Evolutionary conservation across 1,140 invertebrate species (phyloP).

Genomic region (Coelopa frigida): DNA sequence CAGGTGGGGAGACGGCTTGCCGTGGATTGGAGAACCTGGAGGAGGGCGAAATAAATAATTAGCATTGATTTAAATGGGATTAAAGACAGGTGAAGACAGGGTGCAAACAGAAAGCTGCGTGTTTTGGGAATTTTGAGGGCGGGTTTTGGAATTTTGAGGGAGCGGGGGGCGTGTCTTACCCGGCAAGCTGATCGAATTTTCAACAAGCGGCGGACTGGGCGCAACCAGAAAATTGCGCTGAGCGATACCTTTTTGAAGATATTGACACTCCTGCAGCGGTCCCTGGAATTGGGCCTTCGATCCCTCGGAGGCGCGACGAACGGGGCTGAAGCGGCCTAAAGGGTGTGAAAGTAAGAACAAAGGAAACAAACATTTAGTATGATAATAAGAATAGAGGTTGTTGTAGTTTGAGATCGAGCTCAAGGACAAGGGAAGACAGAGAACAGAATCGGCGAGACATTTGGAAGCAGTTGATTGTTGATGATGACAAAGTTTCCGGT

Average conservation of each 20-base stretch:
- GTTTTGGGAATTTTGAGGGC: too few species aligned
- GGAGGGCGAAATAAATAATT: slow-evolving; percentile 1
- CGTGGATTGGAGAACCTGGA: slow-evolving; percentile 61
- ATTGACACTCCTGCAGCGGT: slow-evolving; percentile 65
- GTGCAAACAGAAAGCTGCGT: background rate
- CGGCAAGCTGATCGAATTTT: slow-evolving; percentile 45
- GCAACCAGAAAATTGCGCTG: slow-evolving; percentile 47
- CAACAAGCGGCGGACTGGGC: slow-evolving; percentile 48
- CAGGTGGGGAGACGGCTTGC: slow-evolving; percentile 27
- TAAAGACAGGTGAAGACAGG: background rate
- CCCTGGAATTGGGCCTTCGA: slow-evolving; percentile 46
- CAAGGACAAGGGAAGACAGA: background rate
- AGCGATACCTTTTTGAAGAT: slow-evolving; percentile 53
- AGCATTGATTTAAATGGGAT: background rate
- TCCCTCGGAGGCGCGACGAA: slow-evolving; percentile 72
- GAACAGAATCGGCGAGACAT: too few species aligned
- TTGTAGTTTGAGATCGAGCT: background rate
- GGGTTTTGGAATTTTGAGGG: background rate
- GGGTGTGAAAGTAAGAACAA: background rate
- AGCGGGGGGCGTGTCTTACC: slow-evolving; percentile 22
- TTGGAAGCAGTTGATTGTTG: too few species aligned
- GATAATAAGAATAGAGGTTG: background rate
- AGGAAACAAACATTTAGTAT: background rate
- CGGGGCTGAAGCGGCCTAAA: slow-evolving; percentile 70
- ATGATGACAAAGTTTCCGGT: too few species aligned